Evolutionary conservation across 2,888 invertebrate genomes (phyloP).

Genomic region (Acrobasis suavella): DNA sequence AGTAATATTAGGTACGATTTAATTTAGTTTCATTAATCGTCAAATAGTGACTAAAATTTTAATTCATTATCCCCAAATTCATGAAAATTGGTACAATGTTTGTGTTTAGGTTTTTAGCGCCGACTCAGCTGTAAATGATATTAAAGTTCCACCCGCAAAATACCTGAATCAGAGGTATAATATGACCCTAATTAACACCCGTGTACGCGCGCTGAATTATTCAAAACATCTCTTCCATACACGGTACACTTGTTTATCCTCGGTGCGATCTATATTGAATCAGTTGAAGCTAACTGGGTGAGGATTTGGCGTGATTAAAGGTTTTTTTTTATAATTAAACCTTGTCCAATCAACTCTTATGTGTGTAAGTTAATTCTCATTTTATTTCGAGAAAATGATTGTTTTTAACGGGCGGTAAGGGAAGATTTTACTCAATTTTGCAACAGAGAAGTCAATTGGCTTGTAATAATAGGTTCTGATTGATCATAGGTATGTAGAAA

Average conservation of each 20-base stretch:
- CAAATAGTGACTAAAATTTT: too few species aligned
- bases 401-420: too few species aligned
- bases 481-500: too few species aligned
- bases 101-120: not conserved
- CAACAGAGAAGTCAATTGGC: too few species aligned
- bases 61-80: too few species aligned
- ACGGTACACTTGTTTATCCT: constrained; percentile 26
- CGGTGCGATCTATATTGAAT: constrained; percentile 35
- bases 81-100: too few species aligned
- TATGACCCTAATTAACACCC: constrained; percentile 26
- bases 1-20: too few species aligned
- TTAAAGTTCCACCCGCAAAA: constrained; percentile 18
- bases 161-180: constrained; percentile 22
- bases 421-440: too few species aligned
- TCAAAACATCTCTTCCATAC: constrained; percentile 23
- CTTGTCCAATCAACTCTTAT: not conserved
- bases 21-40: too few species aligned
- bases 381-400: too few species aligned
- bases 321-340: not conserved
- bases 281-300: constrained; percentile 22
- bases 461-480: too few species aligned
- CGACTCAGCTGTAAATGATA: constrained; percentile 5
- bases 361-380: too few species aligned
- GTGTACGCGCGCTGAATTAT: constrained; percentile 25
- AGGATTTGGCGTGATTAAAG: constrained; percentile 8